Conservation (phyloP, 2,797 vertebrate species). For the Pipistrellus kuhlii region DNA sequence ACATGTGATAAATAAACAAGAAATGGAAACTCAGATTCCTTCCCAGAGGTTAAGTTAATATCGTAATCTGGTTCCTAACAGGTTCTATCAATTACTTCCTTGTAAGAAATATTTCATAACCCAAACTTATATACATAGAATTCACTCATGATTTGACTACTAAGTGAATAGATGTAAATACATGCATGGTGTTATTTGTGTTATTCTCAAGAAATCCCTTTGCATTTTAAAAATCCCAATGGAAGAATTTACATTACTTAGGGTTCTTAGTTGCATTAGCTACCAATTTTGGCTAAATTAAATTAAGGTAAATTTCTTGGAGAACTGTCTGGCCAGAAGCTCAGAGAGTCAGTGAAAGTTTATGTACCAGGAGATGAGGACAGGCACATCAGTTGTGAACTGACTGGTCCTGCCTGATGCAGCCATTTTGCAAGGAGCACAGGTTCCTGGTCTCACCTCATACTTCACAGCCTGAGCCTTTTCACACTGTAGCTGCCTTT, state of each 20-base stretch:
- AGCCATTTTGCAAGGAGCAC: background rate
- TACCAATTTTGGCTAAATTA: conserved; percentile 24
- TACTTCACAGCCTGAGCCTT: background rate
- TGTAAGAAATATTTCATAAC: background rate
- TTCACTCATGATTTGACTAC: background rate
- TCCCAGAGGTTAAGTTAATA: background rate
- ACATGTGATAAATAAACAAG: background rate
- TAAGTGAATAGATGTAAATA: background rate
- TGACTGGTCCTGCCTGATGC: background rate
- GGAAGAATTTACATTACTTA: background rate
- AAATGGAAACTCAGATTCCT: background rate
- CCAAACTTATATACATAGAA: background rate
- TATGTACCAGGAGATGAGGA: background rate
- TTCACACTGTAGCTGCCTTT: background rate
- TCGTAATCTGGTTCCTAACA: background rate
- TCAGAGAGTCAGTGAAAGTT: background rate
- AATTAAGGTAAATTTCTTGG: background rate
- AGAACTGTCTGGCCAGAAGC: background rate
- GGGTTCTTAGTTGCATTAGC: background rate
- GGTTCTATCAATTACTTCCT: background rate
- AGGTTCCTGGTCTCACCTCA: background rate
- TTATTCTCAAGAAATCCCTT: background rate
- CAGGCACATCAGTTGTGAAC: background rate
- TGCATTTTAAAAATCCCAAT: background rate
- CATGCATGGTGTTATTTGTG: background rate